phyloP scores from a whole-genome alignment of 2,797 vertebrate species.

The Galagoides demidoff region DNA sequence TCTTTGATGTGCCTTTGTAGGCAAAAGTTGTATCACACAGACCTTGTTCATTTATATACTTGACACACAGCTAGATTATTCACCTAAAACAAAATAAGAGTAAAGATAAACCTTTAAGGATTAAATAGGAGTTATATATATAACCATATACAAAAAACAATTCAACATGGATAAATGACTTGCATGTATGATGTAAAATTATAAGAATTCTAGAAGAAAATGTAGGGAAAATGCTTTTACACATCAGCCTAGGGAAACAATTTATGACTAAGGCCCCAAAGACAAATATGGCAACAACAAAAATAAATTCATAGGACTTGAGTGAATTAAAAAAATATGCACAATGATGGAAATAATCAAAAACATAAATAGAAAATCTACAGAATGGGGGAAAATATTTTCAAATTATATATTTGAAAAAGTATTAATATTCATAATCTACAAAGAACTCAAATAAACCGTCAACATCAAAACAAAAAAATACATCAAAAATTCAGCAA shows the following conservation, averaged over 20 bases:
- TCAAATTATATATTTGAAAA: background rate
- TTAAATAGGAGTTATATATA: background rate
- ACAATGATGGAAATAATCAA: background rate
- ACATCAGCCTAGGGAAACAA: background rate
- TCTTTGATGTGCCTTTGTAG: background rate
- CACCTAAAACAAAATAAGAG: background rate
- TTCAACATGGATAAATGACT: background rate
- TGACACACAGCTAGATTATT: background rate
- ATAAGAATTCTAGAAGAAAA: background rate
- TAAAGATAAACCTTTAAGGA: background rate
- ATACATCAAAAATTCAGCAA: background rate
- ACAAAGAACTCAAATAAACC: background rate
- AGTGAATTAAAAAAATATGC: background rate
- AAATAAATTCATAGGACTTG: background rate
- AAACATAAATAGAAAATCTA: background rate
- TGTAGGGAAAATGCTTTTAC: background rate
- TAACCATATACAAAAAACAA: background rate
- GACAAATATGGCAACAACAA: background rate
- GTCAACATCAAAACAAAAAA: background rate
- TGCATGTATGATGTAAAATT: background rate
- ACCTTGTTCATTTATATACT: background rate
- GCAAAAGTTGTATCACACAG: background rate
- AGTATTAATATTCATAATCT: background rate
- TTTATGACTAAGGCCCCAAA: background rate
- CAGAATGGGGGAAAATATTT: background rate